Percentiles rank a stretch among this genome's conserved stretches.
These are phyloP conservation scores for Sarcophaga variegata DNA, from an alignment of 2,888 invertebrate species.

Conservation along the genomic window DNA sequence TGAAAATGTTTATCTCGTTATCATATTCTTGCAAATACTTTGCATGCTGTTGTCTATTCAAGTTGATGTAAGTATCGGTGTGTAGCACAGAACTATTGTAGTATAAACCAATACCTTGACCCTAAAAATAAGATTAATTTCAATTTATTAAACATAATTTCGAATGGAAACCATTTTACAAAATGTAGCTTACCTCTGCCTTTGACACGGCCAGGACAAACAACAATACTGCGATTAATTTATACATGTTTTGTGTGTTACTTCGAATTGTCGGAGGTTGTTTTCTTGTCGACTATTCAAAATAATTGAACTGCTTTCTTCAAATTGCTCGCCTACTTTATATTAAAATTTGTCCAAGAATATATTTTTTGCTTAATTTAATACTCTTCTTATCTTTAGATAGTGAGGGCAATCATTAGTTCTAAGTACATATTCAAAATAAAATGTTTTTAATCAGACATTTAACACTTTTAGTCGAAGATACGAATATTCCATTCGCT, in stretches of 20 bases:
- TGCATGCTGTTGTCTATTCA: constrained; percentile 61
- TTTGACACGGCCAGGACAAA: background rate
- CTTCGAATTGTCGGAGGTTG: background rate
- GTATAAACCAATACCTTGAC: background rate
- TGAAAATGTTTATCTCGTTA: constrained; percentile 38
- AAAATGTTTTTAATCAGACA: too few species aligned
- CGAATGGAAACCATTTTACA: background rate
- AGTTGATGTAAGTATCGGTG: constrained; percentile 53
- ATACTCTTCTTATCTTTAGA: too few species aligned
- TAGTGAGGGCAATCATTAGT: too few species aligned
- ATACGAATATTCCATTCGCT: background rate
- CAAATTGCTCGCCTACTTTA: background rate
- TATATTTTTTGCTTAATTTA: too few species aligned
- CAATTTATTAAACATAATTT: background rate
- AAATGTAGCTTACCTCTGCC: background rate
- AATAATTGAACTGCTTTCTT: background rate
- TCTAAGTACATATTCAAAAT: too few species aligned
- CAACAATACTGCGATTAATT: background rate
- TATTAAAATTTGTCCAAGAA: background rate
- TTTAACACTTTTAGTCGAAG: too few species aligned
- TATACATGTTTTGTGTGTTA: background rate
- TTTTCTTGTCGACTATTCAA: background rate
- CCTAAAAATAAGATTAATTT: background rate
- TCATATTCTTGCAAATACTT: constrained; percentile 50
- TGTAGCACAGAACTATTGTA: background rate